phyloP scores from a whole-genome alignment of 1,140 invertebrate genomes.

The Temnothorax longispinosus region DNA sequence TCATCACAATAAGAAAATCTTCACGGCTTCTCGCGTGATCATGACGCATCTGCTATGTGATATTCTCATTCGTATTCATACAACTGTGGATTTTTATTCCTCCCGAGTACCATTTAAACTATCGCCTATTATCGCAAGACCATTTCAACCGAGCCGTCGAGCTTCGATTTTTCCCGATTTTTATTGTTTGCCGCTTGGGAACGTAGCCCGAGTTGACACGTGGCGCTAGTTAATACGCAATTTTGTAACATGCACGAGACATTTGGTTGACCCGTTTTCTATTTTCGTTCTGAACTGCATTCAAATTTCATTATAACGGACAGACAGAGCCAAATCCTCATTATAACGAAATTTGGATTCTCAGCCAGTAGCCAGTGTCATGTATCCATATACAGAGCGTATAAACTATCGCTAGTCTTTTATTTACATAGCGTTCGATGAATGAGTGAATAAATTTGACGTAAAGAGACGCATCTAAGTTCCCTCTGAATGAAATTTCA shows the following conservation, averaged over 20 bases:
- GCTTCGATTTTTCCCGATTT: not conserved
- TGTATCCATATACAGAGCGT: not conserved
- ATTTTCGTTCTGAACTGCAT: constrained; percentile 52
- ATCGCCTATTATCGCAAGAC: not conserved
- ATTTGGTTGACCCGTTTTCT: constrained; percentile 57
- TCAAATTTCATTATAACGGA: constrained; percentile 52
- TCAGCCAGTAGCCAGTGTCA: not conserved
- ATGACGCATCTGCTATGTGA: not conserved
- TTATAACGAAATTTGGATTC: constrained; percentile 32
- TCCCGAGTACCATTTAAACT: not conserved
- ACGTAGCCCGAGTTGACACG: not conserved
- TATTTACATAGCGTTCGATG: not conserved
- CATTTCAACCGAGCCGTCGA: not conserved
- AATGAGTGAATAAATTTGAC: not conserved
- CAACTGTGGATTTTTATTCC: not conserved
- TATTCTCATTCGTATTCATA: not conserved
- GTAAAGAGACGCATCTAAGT: not conserved
- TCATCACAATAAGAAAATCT: constrained; percentile 22
- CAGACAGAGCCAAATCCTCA: constrained; percentile 32
- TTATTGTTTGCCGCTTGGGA: not conserved
- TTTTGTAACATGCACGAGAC: constrained; percentile 38
- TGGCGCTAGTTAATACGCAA: constrained; percentile 15
- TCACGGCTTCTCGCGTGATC: not conserved
- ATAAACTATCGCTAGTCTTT: not conserved
- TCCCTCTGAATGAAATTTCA: not conserved